A percentile compares a stretch with the other conserved stretches of the same genome.
Conservation (phyloP, 2,113 vertebrate genomes). For the Dolichotis patagonum region DNA sequence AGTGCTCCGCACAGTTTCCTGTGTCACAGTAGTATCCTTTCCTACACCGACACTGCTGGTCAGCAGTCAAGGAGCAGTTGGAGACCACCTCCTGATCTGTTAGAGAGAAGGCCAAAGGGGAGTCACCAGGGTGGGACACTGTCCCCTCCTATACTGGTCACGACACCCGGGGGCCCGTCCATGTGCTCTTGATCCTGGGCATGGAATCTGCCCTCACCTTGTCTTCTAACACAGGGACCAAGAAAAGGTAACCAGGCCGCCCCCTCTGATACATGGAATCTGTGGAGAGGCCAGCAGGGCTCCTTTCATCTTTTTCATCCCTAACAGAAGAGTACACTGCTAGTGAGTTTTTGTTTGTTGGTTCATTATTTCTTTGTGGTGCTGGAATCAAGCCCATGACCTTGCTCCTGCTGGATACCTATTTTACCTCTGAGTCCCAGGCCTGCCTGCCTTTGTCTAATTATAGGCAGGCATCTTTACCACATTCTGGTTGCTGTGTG, state of each 20-base stretch:
- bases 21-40: background rate
- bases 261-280: too few species aligned
- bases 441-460: background rate
- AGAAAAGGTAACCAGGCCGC: background rate
- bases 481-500: background rate
- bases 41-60: background rate
- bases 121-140: background rate
- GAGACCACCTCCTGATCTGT: conserved; percentile 2
- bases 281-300: too few species aligned
- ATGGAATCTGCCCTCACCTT: background rate
- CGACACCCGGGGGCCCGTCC: too few species aligned
- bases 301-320: background rate
- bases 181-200: too few species aligned
- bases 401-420: background rate
- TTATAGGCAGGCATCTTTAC: background rate
- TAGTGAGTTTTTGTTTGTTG: background rate
- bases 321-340: background rate
- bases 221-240: background rate
- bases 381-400: background rate
- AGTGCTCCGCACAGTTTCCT: fast-evolving
- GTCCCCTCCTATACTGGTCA: too few species aligned
- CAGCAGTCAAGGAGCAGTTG: fast-evolving
- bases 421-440: background rate
- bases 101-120: background rate
- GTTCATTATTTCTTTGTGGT: background rate